A percentile compares a stretch with the other conserved stretches of the same genome.
phyloP scores from a whole-genome alignment of 2,888 invertebrate species.

The Diarsia rubi region DNA sequence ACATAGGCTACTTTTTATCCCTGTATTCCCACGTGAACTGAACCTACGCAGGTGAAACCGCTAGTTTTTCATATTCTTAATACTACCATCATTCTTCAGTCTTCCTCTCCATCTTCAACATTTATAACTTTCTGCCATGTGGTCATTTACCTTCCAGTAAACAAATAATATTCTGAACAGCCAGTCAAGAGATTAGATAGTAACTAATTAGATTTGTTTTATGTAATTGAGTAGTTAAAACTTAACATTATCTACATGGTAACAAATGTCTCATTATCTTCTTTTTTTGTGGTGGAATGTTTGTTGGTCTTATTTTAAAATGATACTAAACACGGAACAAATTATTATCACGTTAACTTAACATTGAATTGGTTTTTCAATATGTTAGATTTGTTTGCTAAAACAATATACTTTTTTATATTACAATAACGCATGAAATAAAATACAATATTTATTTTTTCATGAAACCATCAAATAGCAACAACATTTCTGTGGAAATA shows the following conservation, averaged over 20 bases:
- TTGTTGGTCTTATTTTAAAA: not conserved
- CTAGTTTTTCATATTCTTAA: too few relatives aligned
- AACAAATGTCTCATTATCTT: conserved; percentile 1
- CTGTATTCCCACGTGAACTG: too few relatives aligned
- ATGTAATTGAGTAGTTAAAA: conserved; percentile 24
- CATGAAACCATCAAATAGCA: too few relatives aligned
- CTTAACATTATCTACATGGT: not conserved
- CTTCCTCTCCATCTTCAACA: not conserved
- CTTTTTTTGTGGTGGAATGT: not conserved
- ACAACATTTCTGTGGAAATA: too few relatives aligned
- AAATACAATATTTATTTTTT: not conserved
- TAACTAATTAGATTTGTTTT: conserved; percentile 19
- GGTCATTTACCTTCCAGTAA: not conserved
- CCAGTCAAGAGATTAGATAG: conserved; percentile 20
- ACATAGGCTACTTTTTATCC: too few relatives aligned
- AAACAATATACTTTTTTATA: not conserved
- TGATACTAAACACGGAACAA: not conserved
- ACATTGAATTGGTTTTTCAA: not conserved
- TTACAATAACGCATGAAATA: not conserved
- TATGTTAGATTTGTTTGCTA: not conserved
- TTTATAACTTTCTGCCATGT: not conserved
- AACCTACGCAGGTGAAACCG: too few relatives aligned
- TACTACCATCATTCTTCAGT: not conserved
- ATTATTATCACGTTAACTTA: not conserved
- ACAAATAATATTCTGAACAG: not conserved